Conservation (phyloP, 2,113 vertebrate species). For the Danionella cerebrum region DNA sequence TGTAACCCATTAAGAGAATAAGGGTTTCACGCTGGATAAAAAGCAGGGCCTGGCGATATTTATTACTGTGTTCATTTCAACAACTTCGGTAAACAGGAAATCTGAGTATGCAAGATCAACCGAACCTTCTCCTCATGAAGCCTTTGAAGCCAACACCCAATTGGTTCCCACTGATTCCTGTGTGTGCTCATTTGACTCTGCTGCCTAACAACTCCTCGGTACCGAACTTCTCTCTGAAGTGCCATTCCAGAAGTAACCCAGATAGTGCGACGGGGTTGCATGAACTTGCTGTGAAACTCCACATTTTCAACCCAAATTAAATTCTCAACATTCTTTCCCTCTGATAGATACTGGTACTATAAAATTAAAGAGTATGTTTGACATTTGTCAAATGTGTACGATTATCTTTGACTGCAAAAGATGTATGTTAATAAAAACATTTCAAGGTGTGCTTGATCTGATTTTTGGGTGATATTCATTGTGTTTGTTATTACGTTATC, state of each 20-base stretch:
- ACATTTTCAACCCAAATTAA: constrained; percentile 17
- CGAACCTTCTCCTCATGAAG: neutral
- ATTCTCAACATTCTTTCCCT: neutral
- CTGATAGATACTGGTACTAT: constrained; percentile 8
- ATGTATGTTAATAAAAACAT: constrained; percentile 23
- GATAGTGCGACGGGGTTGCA: constrained; percentile 48
- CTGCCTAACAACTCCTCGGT: constrained; percentile 11
- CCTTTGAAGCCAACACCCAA: neutral
- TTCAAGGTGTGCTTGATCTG: constrained; percentile 11
- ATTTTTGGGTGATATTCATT: neutral
- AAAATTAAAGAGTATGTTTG: constrained; percentile 19
- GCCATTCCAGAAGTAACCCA: constrained; percentile 48
- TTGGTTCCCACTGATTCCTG: neutral
- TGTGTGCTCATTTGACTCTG: constrained; percentile 24
- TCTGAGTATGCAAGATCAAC: constrained; percentile 3
- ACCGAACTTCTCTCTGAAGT: constrained; percentile 40
- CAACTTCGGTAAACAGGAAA: neutral
- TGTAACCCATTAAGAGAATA: constrained; percentile 19
- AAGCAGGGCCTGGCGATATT: neutral
- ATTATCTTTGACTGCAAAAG: constrained; percentile 2
- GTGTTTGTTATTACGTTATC: neutral
- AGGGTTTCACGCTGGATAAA: constrained; percentile 1
- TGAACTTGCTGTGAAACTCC: constrained; percentile 44
- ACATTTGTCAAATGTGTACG: constrained; percentile 1
- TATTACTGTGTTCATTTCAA: constrained; percentile 6